Evolutionary conservation across 2,113 vertebrate species (phyloP).

Genomic region (Isichthys henryi): DNA sequence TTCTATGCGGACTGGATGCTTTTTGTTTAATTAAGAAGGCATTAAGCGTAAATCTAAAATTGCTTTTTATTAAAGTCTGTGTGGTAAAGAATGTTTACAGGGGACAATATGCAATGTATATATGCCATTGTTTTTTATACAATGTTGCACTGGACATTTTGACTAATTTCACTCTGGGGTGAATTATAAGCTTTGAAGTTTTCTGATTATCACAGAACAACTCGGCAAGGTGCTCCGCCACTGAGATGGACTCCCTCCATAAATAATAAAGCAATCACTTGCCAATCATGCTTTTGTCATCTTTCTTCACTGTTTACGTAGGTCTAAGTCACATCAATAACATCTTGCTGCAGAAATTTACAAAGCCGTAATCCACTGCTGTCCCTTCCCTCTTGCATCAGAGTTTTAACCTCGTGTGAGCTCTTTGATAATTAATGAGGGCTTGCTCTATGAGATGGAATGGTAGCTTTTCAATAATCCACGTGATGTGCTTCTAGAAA

Average conservation of each 20-base stretch:
- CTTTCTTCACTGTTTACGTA: not conserved
- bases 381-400: not conserved
- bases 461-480: not conserved
- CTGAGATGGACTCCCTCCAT: not conserved
- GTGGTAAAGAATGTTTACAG: not conserved
- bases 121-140: not conserved
- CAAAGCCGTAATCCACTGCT: not conserved
- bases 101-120: not conserved
- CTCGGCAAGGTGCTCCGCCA: not conserved
- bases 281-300: not conserved
- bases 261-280: constrained; percentile 13
- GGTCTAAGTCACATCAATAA: not conserved
- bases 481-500: not conserved
- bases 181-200: not conserved
- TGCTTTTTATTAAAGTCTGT: not conserved
- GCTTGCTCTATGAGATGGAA: not conserved
- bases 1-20: not conserved
- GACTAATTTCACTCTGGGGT: not conserved
- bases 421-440: not conserved
- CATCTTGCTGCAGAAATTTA: not conserved
- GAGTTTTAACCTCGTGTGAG: not conserved
- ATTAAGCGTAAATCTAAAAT: not conserved
- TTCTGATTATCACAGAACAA: not conserved
- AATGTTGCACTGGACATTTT: constrained; percentile 2
- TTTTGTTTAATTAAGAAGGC: not conserved